phyloP scores from a whole-genome alignment of 2,888 invertebrate genomes.

The Frankliniella intonsa region DNA sequence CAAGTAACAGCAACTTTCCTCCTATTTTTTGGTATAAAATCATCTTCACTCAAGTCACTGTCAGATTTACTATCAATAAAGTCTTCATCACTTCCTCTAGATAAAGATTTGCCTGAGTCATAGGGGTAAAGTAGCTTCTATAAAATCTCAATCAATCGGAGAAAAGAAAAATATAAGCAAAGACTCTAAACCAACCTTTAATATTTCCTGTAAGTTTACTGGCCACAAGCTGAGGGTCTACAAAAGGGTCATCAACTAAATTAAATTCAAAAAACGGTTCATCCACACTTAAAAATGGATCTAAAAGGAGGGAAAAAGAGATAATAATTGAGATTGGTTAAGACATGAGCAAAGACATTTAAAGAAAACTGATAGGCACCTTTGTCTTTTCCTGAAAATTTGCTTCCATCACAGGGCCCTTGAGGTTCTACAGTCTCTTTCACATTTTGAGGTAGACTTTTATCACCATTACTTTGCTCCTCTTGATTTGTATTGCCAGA shows the following conservation, averaged over 20 bases:
- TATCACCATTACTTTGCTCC: not conserved
- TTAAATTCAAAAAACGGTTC: not conserved
- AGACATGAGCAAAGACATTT: not conserved
- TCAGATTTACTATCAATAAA: not conserved
- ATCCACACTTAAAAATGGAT: not conserved
- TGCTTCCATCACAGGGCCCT: not conserved
- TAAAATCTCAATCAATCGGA: not conserved
- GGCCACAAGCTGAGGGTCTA: not conserved
- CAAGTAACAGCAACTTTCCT: not conserved
- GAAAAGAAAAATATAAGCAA: not conserved
- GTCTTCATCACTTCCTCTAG: not conserved
- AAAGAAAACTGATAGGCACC: not conserved
- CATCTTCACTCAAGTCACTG: constrained; percentile 1
- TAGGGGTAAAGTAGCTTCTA: not conserved
- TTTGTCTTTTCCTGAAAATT: not conserved
- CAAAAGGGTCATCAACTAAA: not conserved
- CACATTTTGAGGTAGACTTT: not conserved
- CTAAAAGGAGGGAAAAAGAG: not conserved
- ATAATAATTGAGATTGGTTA: not conserved
- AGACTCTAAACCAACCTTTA: not conserved
- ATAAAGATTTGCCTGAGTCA: not conserved
- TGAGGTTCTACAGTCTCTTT: not conserved
- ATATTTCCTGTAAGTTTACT: not conserved
- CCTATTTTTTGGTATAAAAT: not conserved
- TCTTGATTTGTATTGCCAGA: not conserved